These are phyloP conservation scores for Therioaphis trifolii DNA, from an alignment of 2,888 invertebrate species.

Conservation along the genomic window DNA sequence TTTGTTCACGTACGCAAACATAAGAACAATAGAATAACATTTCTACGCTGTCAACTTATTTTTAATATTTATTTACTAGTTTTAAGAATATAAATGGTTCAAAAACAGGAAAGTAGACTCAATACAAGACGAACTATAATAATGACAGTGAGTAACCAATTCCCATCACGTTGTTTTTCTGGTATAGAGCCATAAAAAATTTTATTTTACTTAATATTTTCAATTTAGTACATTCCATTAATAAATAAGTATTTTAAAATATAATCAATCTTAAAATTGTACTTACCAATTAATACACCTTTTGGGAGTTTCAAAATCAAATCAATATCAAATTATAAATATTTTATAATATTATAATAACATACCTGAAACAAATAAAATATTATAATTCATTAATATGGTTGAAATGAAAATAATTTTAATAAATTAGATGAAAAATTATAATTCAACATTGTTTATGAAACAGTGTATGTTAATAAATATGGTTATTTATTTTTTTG, in stretches of 20 bases:
- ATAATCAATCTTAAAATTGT: not conserved
- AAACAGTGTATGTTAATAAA: too few relatives aligned
- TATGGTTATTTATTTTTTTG: too few relatives aligned
- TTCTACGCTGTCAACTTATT: not conserved
- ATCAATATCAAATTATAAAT: not conserved
- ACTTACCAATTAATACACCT: conserved; percentile 6
- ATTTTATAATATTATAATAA: conserved; percentile 11
- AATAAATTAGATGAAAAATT: too few relatives aligned
- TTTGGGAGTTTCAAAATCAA: not conserved
- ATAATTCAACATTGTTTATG: too few relatives aligned
- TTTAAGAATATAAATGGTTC: not conserved
- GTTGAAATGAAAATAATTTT: not conserved
- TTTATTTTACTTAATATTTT: not conserved
- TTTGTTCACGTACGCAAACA: not conserved
- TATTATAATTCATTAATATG: not conserved
- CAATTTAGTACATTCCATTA: not conserved
- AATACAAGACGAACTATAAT: not conserved
- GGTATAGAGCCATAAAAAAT: not conserved
- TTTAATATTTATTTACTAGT: conserved; percentile 27
- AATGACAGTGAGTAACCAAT: not conserved
- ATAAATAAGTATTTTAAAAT: not conserved
- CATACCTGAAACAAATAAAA: conserved; percentile 49
- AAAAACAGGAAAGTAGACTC: conserved; percentile 9
- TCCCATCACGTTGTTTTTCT: conserved; percentile 14
- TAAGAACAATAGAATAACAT: conserved; percentile 16